Evolutionary conservation across 2,797 vertebrate genomes (phyloP).

Genomic region (Hydrophis major): DNA sequence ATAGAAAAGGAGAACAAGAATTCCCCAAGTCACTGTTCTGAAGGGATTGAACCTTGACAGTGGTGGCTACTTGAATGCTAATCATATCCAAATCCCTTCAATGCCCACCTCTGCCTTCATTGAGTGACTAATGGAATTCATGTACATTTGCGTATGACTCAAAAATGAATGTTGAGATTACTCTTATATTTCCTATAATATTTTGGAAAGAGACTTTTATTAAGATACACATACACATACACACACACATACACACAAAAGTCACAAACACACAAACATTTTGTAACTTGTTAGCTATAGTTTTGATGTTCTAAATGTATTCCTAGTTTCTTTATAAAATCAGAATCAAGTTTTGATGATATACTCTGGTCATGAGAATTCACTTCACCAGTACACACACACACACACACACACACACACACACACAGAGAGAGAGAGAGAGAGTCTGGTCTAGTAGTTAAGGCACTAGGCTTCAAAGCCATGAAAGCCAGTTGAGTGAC

Average conservation of each 20-base stretch:
- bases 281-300: neutral
- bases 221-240: neutral
- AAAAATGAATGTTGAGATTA: neutral
- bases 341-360: neutral
- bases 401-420: neutral
- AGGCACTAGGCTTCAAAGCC: neutral
- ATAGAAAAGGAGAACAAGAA: neutral
- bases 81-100: neutral
- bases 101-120: neutral
- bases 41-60: neutral
- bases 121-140: neutral
- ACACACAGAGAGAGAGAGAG: no score
- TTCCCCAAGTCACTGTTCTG: neutral
- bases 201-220: neutral
- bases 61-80: neutral
- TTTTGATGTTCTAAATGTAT: neutral
- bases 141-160: neutral
- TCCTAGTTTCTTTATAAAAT: neutral
- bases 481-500: neutral
- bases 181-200: neutral
- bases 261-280: neutral
- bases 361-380: neutral
- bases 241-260: neutral
- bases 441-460: neutral
- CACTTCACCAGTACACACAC: neutral